Conservation (phyloP, 2,797 vertebrate genomes). For the Dendrocincla fuliginosa region DNA sequence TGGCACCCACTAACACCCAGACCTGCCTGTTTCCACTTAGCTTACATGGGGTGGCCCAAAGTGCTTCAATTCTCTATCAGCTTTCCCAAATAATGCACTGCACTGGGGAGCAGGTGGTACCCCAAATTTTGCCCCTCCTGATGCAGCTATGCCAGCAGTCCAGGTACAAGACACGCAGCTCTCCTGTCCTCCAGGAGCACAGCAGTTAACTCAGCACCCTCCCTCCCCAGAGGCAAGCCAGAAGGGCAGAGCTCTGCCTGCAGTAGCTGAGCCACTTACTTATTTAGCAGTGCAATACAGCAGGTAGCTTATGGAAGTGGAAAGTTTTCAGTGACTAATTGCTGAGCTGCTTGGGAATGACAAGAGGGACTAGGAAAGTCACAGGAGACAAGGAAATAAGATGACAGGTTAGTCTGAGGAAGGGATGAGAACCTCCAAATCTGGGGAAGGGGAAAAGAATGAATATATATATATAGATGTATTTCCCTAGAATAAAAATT, state of each 20-base stretch:
- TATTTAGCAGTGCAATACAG: constrained; percentile 30
- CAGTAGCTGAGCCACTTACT: constrained; percentile 20
- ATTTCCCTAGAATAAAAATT: background rate
- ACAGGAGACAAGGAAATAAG: background rate
- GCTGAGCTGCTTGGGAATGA: constrained; percentile 40
- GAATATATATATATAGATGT: background rate
- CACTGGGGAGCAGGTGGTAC: background rate
- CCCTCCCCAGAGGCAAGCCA: background rate
- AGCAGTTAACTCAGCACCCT: background rate
- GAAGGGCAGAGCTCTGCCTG: constrained; percentile 4
- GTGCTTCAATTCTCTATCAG: background rate
- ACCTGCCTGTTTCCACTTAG: background rate
- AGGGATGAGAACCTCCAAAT: background rate
- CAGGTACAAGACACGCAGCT: background rate
- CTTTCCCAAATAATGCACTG: background rate
- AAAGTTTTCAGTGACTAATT: constrained; percentile 55
- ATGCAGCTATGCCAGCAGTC: background rate
- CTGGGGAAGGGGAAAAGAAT: background rate
- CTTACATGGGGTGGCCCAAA: background rate
- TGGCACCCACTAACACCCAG: background rate
- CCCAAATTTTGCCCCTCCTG: background rate
- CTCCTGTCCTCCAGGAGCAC: background rate
- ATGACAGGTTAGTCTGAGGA: background rate
- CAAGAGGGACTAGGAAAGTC: constrained; percentile 28
- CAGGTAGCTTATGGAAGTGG: constrained; percentile 42